A percentile compares a stretch with the other conserved stretches of the same genome.
Conservation (phyloP, 2,888 invertebrate genomes). For the Rhagophthalmus giganteus region DNA sequence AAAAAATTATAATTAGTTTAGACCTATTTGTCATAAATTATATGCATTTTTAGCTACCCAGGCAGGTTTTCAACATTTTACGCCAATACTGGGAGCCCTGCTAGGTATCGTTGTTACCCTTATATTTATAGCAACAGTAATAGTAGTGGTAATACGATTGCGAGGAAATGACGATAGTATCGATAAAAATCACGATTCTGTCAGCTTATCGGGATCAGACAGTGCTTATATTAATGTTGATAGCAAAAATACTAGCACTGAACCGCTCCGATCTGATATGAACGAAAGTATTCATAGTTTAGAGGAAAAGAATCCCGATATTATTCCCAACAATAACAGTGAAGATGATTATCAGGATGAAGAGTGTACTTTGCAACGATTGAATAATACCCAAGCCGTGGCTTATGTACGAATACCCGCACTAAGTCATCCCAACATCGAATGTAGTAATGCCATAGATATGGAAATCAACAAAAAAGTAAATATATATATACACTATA, state of each 20-base stretch:
- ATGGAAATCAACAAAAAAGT: neutral
- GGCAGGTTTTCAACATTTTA: constrained; percentile 79
- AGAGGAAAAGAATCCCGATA: constrained; percentile 63
- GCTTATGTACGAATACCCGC: constrained; percentile 51
- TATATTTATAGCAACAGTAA: constrained; percentile 73
- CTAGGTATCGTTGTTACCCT: constrained; percentile 78
- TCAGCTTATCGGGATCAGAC: constrained; percentile 48
- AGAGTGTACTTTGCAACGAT: constrained; percentile 58
- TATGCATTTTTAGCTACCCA: constrained; percentile 63
- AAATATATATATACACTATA: constrained; percentile 2
- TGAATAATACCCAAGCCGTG: constrained; percentile 55
- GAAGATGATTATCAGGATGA: constrained; percentile 60
- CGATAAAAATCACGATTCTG: constrained; percentile 54
- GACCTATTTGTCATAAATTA: too few relatives aligned
- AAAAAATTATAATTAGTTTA: too few relatives aligned
- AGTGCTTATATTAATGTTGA: constrained; percentile 51
- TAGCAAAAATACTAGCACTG: constrained; percentile 55
- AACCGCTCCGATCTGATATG: constrained; percentile 57
- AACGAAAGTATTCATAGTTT: constrained; percentile 58
- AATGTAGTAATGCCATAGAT: neutral
- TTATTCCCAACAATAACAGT: constrained; percentile 61
- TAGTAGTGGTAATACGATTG: constrained; percentile 71
- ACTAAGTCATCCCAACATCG: constrained; percentile 7
- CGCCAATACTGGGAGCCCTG: constrained; percentile 78
- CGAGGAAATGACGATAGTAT: constrained; percentile 51